Evolutionary conservation across 1,140 invertebrate genomes (phyloP), one percentile per base, ranked within the genome.

Genomic region (Meloidogyne hapla): DNA sequence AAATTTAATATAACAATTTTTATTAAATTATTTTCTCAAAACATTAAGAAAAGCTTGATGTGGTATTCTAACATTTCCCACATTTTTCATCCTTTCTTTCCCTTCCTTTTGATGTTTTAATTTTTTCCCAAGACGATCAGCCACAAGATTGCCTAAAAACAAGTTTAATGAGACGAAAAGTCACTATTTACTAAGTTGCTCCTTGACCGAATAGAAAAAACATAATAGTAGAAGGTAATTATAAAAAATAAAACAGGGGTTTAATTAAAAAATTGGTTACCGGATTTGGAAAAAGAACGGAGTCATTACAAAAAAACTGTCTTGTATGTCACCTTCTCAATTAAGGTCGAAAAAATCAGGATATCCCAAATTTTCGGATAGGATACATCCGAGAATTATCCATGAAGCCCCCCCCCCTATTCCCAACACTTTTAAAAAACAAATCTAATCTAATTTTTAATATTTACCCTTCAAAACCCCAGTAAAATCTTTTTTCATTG

Each of bases 31-130:
- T 42, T 71, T 75, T 42, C 42, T 45, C 21, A 98, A 88, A 75
- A 97, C 91, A 89, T 94, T 92, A 79, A 98, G 94, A 88, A 98
- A 98, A 13, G 94, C 94, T 85, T 98, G 92, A 88, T 94, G 91
- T 5, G 94, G 94, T 78, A 98, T 89, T 83, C 92, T 91, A 78
- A 99, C 93, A 84, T 94, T 94, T 61, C 94, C 95, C 76, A 96
- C 90, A 90, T 92, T 92, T 85, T 92, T 91, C 92, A 98, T 92
- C 88, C 92, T 91, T 87, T 94, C 94, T 87, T 98, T 98, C 9
- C 95, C 95, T 85, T 95, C 93, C 2, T 92, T 91, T 89, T 99
- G 96, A 84, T 92, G 90, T 78, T 91, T 91, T 13, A 99, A 88
- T 25, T 98, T 89, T 88, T 98, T 98, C 88, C 92, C 93, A 86